Evolutionary conservation across 2,113 vertebrate genomes (phyloP).

Genomic region (Neopipo cinnamomea): DNA sequence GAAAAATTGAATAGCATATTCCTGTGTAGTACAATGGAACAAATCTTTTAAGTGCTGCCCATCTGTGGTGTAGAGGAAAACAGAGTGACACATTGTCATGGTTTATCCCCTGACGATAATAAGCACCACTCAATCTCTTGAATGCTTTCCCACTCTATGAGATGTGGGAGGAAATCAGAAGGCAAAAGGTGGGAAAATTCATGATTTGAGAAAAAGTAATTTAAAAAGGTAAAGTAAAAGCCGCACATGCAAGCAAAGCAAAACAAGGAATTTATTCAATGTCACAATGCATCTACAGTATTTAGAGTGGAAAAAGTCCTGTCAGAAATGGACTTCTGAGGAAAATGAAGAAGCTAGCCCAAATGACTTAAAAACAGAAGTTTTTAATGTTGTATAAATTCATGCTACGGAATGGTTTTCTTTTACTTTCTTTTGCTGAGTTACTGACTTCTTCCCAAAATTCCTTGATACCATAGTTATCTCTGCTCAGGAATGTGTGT

Average conservation of each 20-base stretch:
- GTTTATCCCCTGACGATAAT: background rate
- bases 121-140: accelerated
- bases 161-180: background rate
- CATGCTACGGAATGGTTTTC: no score
- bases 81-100: accelerated
- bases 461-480: no score
- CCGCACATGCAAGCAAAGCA: background rate
- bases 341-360: no score
- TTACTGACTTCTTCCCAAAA: no score
- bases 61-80: background rate
- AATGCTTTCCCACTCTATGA: background rate
- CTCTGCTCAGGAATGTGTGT: no score
- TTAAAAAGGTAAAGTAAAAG: background rate
- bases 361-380: no score
- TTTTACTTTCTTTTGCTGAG: no score
- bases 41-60: background rate
- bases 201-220: background rate
- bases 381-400: no score
- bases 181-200: background rate
- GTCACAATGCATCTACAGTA: no score
- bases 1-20: background rate
- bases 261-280: background rate
- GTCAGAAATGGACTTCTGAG: no score
- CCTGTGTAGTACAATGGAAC: accelerated
- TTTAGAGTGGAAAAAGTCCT: no score